Evolutionary conservation across 1,140 invertebrate genomes (phyloP).

Genomic region (Halictus rubicundus): DNA sequence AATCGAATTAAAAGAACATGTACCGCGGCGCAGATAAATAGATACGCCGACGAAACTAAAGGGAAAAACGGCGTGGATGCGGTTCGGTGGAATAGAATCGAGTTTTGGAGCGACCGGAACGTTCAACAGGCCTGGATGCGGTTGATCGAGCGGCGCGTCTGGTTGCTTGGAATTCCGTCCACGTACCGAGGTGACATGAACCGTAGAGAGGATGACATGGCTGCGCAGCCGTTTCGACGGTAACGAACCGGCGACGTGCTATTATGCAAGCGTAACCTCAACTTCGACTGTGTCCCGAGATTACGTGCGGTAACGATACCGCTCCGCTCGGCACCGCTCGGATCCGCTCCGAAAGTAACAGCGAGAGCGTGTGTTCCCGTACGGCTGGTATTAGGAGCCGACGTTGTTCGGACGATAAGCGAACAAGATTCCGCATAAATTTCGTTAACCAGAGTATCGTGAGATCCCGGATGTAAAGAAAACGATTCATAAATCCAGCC

Average conservation of each 20-base stretch:
- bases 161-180: conserved; percentile 54
- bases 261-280: conserved; percentile 56
- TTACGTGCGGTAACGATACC: conserved; percentile 24
- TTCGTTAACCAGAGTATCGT: conserved; percentile 37
- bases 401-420: conserved; percentile 7
- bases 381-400: background rate
- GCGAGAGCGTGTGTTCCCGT: conserved; percentile 6
- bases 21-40: background rate
- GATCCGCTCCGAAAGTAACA: background rate
- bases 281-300: conserved; percentile 42
- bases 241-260: conserved; percentile 52
- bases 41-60: background rate
- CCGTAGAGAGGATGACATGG: conserved; percentile 46
- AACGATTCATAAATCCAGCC: conserved; percentile 19
- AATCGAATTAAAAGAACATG: too few relatives aligned
- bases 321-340: background rate
- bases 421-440: conserved; percentile 18
- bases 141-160: conserved; percentile 30
- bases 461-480: conserved; percentile 22
- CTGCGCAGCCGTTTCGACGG: conserved; percentile 49
- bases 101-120: conserved; percentile 48
- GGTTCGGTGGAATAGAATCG: conserved; percentile 21
- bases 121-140: conserved; percentile 29
- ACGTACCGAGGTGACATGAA: conserved; percentile 61
- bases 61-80: background rate